Conservation (phyloP, 2,113 vertebrate genomes). For the Himantopus leucocephalus region DNA sequence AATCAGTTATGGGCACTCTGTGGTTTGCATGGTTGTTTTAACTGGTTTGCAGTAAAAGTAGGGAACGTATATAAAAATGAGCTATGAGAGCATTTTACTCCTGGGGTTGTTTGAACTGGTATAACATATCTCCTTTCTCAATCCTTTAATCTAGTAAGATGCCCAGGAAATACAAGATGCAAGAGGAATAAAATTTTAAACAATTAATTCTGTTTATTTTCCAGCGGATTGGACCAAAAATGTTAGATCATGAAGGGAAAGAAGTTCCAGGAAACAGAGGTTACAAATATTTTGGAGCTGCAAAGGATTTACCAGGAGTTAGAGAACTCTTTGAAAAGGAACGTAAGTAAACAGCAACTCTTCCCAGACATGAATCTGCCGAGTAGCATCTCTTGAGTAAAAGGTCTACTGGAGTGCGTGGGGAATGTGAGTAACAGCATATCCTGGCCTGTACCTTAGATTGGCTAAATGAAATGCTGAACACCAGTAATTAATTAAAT, state of each 20-base stretch:
- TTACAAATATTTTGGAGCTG: conserved; percentile 97
- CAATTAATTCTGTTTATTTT: neutral
- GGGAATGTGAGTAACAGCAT: neutral
- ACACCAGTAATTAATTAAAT: neutral
- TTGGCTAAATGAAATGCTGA: neutral
- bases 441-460: neutral
- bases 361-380: neutral
- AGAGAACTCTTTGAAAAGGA: conserved; percentile 96
- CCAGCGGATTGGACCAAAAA: conserved; percentile 90
- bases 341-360: conserved; percentile 77
- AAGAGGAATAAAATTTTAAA: neutral
- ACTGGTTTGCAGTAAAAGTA: neutral
- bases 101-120: neutral
- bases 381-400: neutral
- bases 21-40: neutral
- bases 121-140: neutral
- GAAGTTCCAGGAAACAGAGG: conserved; percentile 97
- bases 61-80: neutral
- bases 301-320: conserved; percentile 94
- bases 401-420: neutral
- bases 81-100: neutral
- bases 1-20: no score
- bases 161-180: neutral
- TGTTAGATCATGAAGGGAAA: conserved; percentile 96
- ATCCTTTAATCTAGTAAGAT: neutral